Base-by-base conservation (phyloP, 2,797 vertebrate species). In the Miopithecus talapoin region DNA sequence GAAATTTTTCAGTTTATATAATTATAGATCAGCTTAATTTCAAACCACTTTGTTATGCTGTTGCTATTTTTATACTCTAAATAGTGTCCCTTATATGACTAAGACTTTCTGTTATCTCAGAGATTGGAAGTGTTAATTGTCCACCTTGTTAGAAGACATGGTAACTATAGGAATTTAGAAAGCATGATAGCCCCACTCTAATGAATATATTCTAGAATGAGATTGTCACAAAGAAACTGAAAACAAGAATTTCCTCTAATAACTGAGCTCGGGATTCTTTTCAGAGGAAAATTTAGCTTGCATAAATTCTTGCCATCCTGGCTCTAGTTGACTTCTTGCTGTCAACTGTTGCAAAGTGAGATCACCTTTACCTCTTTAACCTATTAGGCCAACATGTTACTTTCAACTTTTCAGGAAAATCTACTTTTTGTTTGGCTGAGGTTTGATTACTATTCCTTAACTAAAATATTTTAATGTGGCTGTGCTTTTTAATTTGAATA, bases 1-100 rank as follows among this genome's bases (percentile, higher is more conserved):
- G 68, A 92, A 48, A 89, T 39, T 91, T 95, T 95, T 97, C 28
- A 88, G 50, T 72, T 95, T 78, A 28, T 33, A 19, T 79, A 95
- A 91, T 83, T 87, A 93, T 3, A 75, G 26, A 55, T 75, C 26
- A 83, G 13, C 10, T 91, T 96, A 95, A 89, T 46, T 85, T 81
- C n/a, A 68, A 85, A 94, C 61, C 1, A 48, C 2, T 83, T 55
- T 5, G 19, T 85, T 91, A 74, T 4, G 7, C 17, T 46, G 1
- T 92, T 94, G 89, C 55, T 97, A 21, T 13, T 93, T 97, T 12
- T 93, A 6, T 30, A 57, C 3, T 21, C 33, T 78, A 87, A 85
- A 68, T 89, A 41, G 22, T 85, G 11, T 85, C 17, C 17, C 33
- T 89, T 90, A 16, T 94, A 80, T 75, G 41, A 92, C 43, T 50